Base-by-base conservation (phyloP, 2,113 vertebrate genomes). In the Corythornis vintsioides region DNA sequence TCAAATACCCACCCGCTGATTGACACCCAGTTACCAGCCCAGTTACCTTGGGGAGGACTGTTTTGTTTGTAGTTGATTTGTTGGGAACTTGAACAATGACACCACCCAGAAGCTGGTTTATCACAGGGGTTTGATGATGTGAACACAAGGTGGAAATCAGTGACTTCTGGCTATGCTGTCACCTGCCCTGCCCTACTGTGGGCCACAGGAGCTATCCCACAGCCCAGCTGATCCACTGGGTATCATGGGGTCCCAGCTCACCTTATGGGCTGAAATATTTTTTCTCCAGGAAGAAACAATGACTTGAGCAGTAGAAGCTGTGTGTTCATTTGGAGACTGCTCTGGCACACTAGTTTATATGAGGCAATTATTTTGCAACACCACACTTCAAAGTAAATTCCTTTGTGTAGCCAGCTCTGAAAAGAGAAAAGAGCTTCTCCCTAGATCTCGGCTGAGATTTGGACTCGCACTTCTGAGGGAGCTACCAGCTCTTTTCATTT, bases 401-500 rank as follows among this genome's bases (percentile, higher is more conserved):
- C 67, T 91, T 83, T 86, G 79, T 80, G 33, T n/a, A 60, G 81
- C 42, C 72, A 86, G 60, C 47, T 88, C 83, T 84, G 78, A 78
- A 88, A 78, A 93, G 35, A 77, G 70, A 83, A 93, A 56, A 90
- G 50, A 83, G 26, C 33, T 83, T 66, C 73, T 83, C 40, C 47
- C 61, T 31, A 40, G 35, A 56, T 81, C 61, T 88, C 4, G 0
- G 28, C n/a, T 63, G 78, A 75, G 45, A 76, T 84, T 80, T 66
- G 48, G 81, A 65, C 42, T 61, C 2, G 3, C 1, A 2, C 25
- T 88, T 92, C 82, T 86, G 43, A 80, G 24, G 65, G 33, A 95
- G 56, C 77, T 71, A 71, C 60, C 73, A 45, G 22, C 33, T 75
- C 86, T 82, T 90, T 94, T 92, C 85, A 83, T 86, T 74, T 90